phyloP scores from a whole-genome alignment of 2,113 vertebrate genomes.

The Machaerirhynchus nigripectus region DNA sequence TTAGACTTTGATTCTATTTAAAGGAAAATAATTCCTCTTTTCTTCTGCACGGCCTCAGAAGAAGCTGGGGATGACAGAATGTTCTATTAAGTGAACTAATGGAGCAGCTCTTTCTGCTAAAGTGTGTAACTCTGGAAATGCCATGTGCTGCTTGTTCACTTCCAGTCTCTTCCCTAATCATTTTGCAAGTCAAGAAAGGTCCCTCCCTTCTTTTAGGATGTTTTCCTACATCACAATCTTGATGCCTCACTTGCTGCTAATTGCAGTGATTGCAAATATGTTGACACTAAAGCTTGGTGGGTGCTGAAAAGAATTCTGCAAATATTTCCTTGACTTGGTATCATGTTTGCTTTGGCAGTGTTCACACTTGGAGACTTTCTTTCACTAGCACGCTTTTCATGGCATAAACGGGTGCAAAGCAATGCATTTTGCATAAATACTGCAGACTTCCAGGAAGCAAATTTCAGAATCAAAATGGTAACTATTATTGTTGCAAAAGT shows the following conservation, averaged over 20 bases:
- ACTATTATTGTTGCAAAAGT: neutral
- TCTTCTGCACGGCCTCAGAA: slow-evolving; percentile 15
- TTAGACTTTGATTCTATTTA: slow-evolving; percentile 12
- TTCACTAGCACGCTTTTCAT: neutral
- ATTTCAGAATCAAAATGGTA: neutral
- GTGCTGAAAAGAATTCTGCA: slow-evolving; percentile 9
- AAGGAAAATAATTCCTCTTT: neutral
- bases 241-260: slow-evolving; percentile 4
- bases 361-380: neutral
- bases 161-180: slow-evolving; percentile 49
- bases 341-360: neutral
- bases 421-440: neutral
- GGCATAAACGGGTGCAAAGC: neutral
- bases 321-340: slow-evolving; percentile 15
- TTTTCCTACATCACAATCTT: slow-evolving; percentile 6
- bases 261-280: neutral
- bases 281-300: neutral
- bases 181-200: slow-evolving; percentile 24
- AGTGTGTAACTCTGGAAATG: slow-evolving; percentile 12
- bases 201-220: slow-evolving; percentile 10
- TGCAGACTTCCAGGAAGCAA: neutral
- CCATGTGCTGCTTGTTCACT: slow-evolving; percentile 46
- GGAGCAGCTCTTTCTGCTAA: slow-evolving; percentile 56
- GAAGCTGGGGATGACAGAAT: slow-evolving; percentile 31
- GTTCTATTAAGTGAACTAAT: slow-evolving; percentile 64